phyloP scores from a whole-genome alignment of 2,888 invertebrate genomes.

The Drosophila ochracea region DNA sequence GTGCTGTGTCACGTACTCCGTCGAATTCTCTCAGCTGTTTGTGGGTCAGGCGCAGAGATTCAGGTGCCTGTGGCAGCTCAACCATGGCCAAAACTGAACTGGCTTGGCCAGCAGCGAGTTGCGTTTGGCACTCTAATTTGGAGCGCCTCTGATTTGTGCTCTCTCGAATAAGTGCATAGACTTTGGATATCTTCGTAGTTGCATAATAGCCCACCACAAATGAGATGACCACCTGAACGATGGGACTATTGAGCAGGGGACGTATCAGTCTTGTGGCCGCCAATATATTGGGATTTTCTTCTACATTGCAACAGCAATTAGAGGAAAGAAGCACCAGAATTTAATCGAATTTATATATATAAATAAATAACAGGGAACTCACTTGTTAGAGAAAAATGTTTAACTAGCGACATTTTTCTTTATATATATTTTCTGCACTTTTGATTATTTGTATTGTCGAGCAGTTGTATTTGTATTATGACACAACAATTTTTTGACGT shows the following conservation, averaged over 20 bases:
- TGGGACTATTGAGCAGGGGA: conserved; percentile 44
- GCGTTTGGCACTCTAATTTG: not conserved
- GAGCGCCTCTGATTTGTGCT: not conserved
- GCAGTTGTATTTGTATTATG: conserved; percentile 1
- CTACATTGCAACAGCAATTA: not conserved
- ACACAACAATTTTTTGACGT: conserved; percentile 1
- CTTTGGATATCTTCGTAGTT: conserved; percentile 49
- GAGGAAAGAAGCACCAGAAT: accelerated
- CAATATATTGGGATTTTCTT: conserved; percentile 17
- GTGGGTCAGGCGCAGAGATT: conserved; percentile 31
- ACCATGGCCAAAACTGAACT: not conserved
- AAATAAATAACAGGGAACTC: conserved; percentile 5
- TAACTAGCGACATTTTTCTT: conserved; percentile 24
- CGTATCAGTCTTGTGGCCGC: conserved; percentile 32
- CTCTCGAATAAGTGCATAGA: conserved; percentile 18
- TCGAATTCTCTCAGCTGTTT: conserved; percentile 46
- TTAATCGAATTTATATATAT: accelerated
- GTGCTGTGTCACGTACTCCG: conserved; percentile 36
- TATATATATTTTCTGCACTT: not conserved
- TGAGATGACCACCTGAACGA: conserved; percentile 57
- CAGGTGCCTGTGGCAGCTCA: not conserved
- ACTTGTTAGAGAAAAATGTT: conserved; percentile 40
- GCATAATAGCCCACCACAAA: conserved; percentile 66
- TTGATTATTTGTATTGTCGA: not conserved
- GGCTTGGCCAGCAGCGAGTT: not conserved